Conservation (phyloP, 1,140 invertebrate species). For the Eupeodes corollae region DNA sequence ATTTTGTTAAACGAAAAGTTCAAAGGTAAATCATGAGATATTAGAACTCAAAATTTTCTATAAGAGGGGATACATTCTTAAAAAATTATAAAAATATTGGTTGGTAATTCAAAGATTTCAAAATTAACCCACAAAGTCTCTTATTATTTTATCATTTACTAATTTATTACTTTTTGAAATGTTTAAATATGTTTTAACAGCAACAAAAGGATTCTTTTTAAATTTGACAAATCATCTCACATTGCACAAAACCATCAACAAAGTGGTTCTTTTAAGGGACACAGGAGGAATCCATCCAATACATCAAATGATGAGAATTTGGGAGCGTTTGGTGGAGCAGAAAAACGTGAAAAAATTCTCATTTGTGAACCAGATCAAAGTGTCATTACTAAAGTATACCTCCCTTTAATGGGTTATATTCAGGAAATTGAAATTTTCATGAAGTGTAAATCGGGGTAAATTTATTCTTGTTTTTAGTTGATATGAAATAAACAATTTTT, state of each 20-base stretch:
- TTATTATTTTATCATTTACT: neutral
- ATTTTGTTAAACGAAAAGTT: constrained; percentile 45
- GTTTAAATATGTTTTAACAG: constrained; percentile 5
- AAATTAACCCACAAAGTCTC: neutral
- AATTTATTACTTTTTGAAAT: no score
- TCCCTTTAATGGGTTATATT: constrained; percentile 61
- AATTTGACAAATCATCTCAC: constrained; percentile 70
- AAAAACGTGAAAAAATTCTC: constrained; percentile 42
- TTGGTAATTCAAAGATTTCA: no score
- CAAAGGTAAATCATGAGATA: constrained; percentile 44
- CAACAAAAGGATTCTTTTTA: constrained; percentile 48
- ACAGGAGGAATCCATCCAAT: constrained; percentile 36
- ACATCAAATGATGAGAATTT: constrained; percentile 29
- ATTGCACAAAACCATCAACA: constrained; percentile 38
- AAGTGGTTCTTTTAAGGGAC: constrained; percentile 49
- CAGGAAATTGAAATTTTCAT: constrained; percentile 62
- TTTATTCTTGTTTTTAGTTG: neutral
- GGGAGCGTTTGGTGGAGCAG: constrained; percentile 2
- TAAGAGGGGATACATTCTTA: no score
- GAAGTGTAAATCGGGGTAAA: constrained; percentile 49
- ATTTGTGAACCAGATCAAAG: constrained; percentile 62
- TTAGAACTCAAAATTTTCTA: no score
- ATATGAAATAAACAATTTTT: neutral
- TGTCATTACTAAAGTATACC: constrained; percentile 66
- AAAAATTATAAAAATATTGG: no score